Evolutionary conservation across 2,797 vertebrate genomes (phyloP), one percentile per base, ranked within the genome.

Genomic region (Chiloscyllium punctatum): DNA sequence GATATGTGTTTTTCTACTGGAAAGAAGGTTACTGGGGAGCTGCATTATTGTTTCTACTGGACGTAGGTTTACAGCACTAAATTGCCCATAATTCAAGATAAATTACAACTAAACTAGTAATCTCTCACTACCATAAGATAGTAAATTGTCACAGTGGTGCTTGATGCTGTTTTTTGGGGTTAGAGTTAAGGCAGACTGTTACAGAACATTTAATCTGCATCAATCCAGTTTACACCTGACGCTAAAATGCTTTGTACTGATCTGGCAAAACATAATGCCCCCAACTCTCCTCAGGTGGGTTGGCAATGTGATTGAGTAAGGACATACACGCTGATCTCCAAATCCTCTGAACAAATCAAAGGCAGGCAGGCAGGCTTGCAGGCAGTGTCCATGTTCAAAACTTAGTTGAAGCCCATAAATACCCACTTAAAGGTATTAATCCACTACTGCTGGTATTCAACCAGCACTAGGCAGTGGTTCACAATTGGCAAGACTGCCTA

Each of bases 81-180:
- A 91, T 16, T 62, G 53, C 16, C 51, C 88, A 91, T 57, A 91
- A 21, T n/a, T n/a, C 51, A 57, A 53, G 11, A 30, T 15, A 62
- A 90, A 53, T 53, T 87, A 48, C 57, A 91, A 62, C 88, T 91
- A 91, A 42, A 18, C 53, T 91, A 66, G 88, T 16, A 90, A 33
- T 90, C 84, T 51, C 5, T 25, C 84, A 57, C 51, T 13, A 57
- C 87, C 30, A 33, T 18, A 33, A 30, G 33, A 18, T 66, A 57
- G 51, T 53, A 30, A 88, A 57, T 95, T 91, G 86, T 94, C 30
- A 71, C 69, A 27, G 48, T 88, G 18, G 23, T 96, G 96, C 96
- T 95, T 62, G 66, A 96, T 68, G n/a, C 95, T 30, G 96, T 51
- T 51, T 95, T 72, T 37, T 33, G 11, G 13, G 94, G 13, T 94